Percentiles rank a stretch among this genome's conserved stretches.
phyloP scores from a whole-genome alignment of 2,797 vertebrate genomes.

The Phrynocephalus guinanensis region DNA sequence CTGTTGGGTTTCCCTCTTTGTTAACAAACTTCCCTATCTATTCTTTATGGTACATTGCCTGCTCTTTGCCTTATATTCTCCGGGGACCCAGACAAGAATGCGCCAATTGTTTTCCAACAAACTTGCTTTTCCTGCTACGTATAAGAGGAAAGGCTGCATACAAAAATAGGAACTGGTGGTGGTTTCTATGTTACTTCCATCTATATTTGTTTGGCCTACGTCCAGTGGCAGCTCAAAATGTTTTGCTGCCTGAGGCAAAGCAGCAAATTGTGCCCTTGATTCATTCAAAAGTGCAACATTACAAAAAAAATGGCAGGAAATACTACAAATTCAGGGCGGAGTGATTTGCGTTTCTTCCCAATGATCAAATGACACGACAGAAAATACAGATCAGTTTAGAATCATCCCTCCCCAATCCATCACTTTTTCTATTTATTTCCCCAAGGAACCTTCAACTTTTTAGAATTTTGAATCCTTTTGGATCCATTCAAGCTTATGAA shows the following conservation, averaged over 20 bases:
- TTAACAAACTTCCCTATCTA: conserved; percentile 4
- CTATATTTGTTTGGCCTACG: not conserved
- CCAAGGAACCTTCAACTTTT: too few species aligned
- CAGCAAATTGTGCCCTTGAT: not conserved
- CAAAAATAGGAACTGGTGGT: conserved; percentile 77
- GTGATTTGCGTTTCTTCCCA: not conserved
- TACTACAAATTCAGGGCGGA: too few species aligned
- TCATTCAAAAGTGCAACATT: not conserved
- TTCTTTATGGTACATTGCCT: conserved; percentile 37
- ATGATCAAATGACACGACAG: too few species aligned
- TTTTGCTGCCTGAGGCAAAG: not conserved
- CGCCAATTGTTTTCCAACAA: conserved; percentile 67
- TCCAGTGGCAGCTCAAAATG: not conserved
- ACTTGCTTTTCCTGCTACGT: conserved; percentile 66
- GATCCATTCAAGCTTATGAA: not conserved
- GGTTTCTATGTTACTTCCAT: not conserved
- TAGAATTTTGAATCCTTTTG: too few species aligned
- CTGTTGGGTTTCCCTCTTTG: conserved; percentile 31
- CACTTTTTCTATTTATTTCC: too few species aligned
- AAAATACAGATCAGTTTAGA: too few species aligned
- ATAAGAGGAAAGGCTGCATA: conserved; percentile 73
- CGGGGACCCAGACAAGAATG: conserved; percentile 64
- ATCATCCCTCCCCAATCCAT: not conserved
- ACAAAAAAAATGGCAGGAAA: too few species aligned
- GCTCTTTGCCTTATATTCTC: conserved; percentile 2